Evolutionary conservation across 2,888 invertebrate species (phyloP), one percentile per base, ranked within the genome.

Genomic region (Antheraea yamamai): DNA sequence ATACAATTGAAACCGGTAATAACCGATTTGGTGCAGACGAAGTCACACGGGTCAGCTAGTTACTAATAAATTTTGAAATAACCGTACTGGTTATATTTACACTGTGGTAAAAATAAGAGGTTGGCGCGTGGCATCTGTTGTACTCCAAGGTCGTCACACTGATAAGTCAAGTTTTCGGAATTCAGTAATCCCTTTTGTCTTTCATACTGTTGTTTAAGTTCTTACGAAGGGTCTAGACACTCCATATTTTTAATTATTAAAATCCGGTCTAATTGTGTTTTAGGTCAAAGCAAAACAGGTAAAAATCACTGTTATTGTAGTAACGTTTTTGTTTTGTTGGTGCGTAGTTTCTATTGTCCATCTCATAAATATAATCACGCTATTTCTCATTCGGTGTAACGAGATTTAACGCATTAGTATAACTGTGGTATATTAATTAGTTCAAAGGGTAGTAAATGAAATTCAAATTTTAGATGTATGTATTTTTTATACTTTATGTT

Each of bases 91-190:
- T 39, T 70, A 35, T n/a, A 70, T 35, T 39, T 39, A n/a, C 39
- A 70, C 70, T 70, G 70, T 70, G 70, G n/a, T n/a, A 39, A n/a
- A n/a, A 14, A 39, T 10, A 12, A 35, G n/a, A 7, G 39, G 20
- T 39, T 35, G 70, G 70, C 70, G 70, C 70, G 70, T 70, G 70
- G 70, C 70, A 70, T 70, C 70, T 70, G 70, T 39, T 39, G 35
- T 20, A 12, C 6, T 68, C 39, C 70, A 70, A 70, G 70, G 70
- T 39, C 70, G n/a, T 39, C 7, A 39, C 39, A 39, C 70, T 70
- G 70, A 70, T 70, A 70, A 39, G 20, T 55, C 55, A 55, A 55
- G 70, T 39, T 35, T 70, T 70, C 39, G 70, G 70, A 39, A 70
- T 68, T 39, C 39, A 70, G 0, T 70, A 70, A 70, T 20, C n/a